Evolutionary conservation across 2,113 vertebrate species (phyloP), one percentile per base, ranked within the genome.

Genomic region (Felis chaus): DNA sequence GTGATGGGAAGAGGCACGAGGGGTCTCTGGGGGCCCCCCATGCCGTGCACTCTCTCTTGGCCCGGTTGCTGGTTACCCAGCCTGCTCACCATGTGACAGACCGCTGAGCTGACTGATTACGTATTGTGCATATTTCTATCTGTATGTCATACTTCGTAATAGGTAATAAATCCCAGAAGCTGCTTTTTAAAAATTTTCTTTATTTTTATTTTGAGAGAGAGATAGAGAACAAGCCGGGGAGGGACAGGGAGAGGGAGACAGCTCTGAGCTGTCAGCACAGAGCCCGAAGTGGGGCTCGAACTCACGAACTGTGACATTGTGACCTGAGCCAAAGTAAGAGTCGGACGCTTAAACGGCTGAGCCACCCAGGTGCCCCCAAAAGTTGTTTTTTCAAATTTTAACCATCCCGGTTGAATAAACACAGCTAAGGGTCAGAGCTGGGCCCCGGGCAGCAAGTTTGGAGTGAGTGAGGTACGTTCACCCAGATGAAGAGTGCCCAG

Each of bases 31-130:
- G 29, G 63, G 4, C 7, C 23, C 29, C 0, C 6, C 13, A 0
- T 36, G 71, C 41, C 1, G 1, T 0, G 29, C 15, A 2, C 1
- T 9, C 15, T 65, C 50, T 19, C 48, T 18, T 0, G 1, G 50
- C 68, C 73, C 45, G 5, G 3, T 3, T 16, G 10, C 21, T 2
- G 14, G 36, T 23, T 1, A 10, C 18, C 16, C 19, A 10, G n/a
- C 14, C 13, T 65, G 25, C 11, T 19, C 5, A 3, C 81, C 6
- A 45, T 1, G 16, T 1, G 45, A 57, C 10, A 5, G 21, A 18
- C 53, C 45, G 16, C 39, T 23, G 6, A 39, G 16, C 78, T 29
- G 0, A 16, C 5, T 48, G 10, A 27, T 73, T n/a, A 25, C 1
- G 0, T 14, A 1, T 12, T 15, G 19, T 33, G 11, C 3, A 0